A percentile compares a stretch with the other conserved stretches of the same genome.
These are phyloP conservation scores for Plestiodon gilberti DNA, from an alignment of 2,113 vertebrate genomes.

Conservation along the genomic window DNA sequence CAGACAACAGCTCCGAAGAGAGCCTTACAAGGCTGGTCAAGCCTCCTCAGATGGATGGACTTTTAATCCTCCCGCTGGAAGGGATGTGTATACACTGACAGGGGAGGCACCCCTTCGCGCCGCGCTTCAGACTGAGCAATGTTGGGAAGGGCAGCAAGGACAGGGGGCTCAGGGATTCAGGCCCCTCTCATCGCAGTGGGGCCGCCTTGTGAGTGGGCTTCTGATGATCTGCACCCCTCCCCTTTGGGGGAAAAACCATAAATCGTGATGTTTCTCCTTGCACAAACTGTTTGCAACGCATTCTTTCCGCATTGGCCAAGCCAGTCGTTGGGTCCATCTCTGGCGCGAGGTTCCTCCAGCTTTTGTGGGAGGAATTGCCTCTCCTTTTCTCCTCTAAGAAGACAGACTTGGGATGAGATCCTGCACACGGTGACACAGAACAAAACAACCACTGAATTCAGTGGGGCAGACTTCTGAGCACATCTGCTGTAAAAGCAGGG, in stretches of 20 bases:
- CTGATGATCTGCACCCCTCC: fast-evolving
- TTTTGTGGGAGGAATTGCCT: not conserved
- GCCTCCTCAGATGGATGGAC: constrained; percentile 57
- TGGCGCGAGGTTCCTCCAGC: not conserved
- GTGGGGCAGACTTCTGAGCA: not conserved
- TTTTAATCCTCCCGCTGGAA: constrained; percentile 66
- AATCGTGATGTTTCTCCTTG: not conserved
- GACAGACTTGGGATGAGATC: not conserved
- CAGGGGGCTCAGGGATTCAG: not conserved
- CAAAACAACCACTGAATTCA: not conserved
- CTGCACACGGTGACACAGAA: not conserved
- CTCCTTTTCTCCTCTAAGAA: not conserved
- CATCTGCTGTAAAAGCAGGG: not conserved
- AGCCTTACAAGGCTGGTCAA: constrained; percentile 70
- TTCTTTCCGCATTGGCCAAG: not conserved
- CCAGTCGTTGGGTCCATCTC: not conserved
- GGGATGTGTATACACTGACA: constrained; percentile 25
- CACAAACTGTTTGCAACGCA: constrained; percentile 3
- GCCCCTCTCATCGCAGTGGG: fast-evolving
- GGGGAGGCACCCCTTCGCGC: no score
- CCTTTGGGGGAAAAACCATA: not conserved
- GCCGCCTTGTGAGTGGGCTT: not conserved
- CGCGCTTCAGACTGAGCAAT: no score
- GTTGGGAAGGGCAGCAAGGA: not conserved
- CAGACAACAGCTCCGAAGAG: constrained; percentile 47